Conservation (phyloP, 2,797 vertebrate genomes). For the Alcedo quadribrachys region DNA sequence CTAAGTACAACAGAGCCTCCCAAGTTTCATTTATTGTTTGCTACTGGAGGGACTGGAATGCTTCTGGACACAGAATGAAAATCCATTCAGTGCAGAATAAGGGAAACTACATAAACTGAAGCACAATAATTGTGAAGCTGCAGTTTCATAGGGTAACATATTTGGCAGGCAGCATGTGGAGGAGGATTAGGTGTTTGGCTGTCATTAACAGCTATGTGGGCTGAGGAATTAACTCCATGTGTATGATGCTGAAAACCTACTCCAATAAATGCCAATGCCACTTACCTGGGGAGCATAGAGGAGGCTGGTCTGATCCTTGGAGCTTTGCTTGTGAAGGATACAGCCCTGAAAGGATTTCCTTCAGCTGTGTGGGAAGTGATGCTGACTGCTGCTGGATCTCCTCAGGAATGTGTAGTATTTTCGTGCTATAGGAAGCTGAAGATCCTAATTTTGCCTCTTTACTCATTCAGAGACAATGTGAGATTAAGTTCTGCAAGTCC, state of each 20-base stretch:
- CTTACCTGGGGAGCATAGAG: neutral
- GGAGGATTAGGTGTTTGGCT: neutral
- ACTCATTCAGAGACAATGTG: neutral
- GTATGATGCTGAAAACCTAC: neutral
- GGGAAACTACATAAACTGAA: neutral
- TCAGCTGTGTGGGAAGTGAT: neutral
- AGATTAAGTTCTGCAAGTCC: neutral
- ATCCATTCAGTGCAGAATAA: neutral
- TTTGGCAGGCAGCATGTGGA: neutral
- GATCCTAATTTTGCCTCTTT: neutral
- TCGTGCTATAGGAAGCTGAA: neutral
- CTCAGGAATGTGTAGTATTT: neutral
- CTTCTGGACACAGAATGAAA: constrained; percentile 31
- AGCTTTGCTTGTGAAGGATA: neutral
- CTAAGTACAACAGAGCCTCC: constrained; percentile 44
- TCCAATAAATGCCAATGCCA: neutral
- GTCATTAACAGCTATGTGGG: neutral
- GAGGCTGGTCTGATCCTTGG: neutral
- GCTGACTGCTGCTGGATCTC: neutral
- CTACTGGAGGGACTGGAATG: constrained; percentile 39
- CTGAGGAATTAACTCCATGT: neutral
- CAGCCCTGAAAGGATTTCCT: neutral
- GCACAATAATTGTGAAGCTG: neutral
- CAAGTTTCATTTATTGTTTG: constrained; percentile 65
- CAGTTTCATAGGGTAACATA: neutral